These are phyloP conservation scores for Thamnophis elegans DNA, from an alignment of 2,797 vertebrate genomes.

Conservation along the genomic window DNA sequence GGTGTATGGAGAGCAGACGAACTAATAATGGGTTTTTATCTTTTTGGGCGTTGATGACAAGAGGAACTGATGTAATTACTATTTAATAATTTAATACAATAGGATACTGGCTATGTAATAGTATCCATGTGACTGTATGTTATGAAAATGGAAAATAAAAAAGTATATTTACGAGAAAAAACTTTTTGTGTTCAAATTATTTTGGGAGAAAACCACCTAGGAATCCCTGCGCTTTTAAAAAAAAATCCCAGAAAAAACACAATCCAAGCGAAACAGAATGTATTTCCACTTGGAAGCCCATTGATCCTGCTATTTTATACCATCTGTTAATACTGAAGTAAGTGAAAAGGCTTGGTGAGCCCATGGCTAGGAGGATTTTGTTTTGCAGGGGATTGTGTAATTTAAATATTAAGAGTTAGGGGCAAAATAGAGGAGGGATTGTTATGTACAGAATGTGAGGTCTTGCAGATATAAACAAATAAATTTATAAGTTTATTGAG, in stretches of 20 bases:
- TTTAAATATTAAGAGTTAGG: neutral
- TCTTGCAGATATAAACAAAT: neutral
- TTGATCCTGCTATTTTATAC: neutral
- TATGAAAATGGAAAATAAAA: no score
- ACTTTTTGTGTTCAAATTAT: neutral
- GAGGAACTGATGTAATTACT: no score
- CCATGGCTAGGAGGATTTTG: neutral
- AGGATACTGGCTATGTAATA: no score
- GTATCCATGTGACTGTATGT: no score
- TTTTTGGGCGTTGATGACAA: no score
- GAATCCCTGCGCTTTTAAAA: neutral
- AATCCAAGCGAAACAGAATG: neutral
- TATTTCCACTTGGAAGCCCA: neutral
- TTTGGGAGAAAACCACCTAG: neutral
- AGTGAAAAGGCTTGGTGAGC: neutral
- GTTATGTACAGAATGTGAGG: neutral
- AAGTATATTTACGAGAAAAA: no score
- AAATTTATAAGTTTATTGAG: neutral
- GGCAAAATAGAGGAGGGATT: neutral
- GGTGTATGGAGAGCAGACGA: no score
- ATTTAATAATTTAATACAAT: no score
- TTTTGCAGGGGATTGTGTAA: neutral
- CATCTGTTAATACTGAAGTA: neutral
- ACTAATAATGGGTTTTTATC: no score
- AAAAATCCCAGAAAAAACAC: neutral